Conservation (phyloP, 2,113 vertebrate genomes). For the Callaeas wilsoni region DNA sequence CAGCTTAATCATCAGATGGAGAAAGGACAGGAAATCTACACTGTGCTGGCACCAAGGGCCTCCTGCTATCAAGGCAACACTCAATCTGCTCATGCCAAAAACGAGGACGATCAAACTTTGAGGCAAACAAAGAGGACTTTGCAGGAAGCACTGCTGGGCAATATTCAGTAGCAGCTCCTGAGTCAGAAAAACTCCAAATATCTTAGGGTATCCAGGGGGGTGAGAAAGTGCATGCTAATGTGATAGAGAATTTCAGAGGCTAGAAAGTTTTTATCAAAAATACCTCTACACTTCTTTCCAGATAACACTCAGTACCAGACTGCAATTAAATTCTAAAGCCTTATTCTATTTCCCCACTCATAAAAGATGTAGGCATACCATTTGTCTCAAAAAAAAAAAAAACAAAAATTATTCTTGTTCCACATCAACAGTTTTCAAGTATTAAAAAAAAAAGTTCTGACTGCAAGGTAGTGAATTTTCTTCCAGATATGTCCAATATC, state of each 20-base stretch:
- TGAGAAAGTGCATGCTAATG: background rate
- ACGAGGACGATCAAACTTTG: background rate
- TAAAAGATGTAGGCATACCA: background rate
- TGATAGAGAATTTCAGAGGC: background rate
- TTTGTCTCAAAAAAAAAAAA: background rate
- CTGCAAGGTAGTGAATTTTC: background rate
- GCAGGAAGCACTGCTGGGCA: background rate
- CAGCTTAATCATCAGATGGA: background rate
- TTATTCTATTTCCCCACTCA: background rate
- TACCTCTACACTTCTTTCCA: background rate
- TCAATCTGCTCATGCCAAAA: background rate
- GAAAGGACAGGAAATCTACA: background rate
- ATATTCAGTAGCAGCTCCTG: background rate
- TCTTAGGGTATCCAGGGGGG: fast-evolving
- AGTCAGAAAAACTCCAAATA: background rate
- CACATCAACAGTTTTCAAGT: background rate
- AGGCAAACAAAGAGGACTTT: background rate
- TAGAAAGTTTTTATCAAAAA: background rate
- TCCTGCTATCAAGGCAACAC: background rate
- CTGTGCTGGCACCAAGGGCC: background rate
- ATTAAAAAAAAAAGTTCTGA: background rate
- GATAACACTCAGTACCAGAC: background rate
- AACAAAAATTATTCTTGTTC: background rate
- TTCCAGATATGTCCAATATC: background rate
- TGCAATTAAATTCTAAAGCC: background rate